phyloP scores from a whole-genome alignment of 2,113 vertebrate genomes.

The Cavia aperea region DNA sequence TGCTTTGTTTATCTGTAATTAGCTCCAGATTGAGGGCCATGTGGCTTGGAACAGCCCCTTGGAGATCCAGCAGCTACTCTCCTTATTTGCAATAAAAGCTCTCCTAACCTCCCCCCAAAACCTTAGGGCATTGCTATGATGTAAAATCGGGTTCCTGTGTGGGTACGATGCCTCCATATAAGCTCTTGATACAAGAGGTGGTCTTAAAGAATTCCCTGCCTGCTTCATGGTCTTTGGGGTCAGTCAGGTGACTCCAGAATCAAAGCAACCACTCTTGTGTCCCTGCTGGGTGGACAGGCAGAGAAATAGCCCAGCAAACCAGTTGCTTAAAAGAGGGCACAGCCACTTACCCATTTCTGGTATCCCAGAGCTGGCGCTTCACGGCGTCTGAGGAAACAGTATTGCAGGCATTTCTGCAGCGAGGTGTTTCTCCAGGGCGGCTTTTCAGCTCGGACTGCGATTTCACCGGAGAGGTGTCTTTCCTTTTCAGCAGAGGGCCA shows the following conservation, averaged over 20 bases:
- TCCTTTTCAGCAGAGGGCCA: constrained; percentile 40
- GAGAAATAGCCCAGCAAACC: background rate
- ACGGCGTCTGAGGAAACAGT: background rate
- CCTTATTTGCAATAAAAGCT: background rate
- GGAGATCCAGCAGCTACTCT: background rate
- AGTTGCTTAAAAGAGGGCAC: background rate
- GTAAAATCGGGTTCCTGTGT: background rate
- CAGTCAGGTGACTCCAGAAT: background rate
- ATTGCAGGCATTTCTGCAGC: background rate
- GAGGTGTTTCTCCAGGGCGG: background rate
- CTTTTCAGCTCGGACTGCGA: background rate
- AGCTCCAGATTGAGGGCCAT: background rate
- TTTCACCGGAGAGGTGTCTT: constrained; percentile 22
- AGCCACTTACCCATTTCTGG: background rate
- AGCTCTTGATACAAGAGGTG: background rate
- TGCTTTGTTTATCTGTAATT: background rate
- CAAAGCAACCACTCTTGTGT: background rate
- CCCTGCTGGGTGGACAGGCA: background rate
- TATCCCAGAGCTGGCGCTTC: constrained; percentile 37
- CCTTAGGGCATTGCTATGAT: background rate
- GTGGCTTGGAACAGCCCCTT: background rate
- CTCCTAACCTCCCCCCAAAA: background rate
- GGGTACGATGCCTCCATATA: background rate
- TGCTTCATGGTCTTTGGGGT: background rate
- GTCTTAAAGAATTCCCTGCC: background rate